A percentile compares a stretch with the other conserved stretches of the same genome.
Conservation (phyloP, 2,113 vertebrate genomes). For the Larimichthys polyactis region DNA sequence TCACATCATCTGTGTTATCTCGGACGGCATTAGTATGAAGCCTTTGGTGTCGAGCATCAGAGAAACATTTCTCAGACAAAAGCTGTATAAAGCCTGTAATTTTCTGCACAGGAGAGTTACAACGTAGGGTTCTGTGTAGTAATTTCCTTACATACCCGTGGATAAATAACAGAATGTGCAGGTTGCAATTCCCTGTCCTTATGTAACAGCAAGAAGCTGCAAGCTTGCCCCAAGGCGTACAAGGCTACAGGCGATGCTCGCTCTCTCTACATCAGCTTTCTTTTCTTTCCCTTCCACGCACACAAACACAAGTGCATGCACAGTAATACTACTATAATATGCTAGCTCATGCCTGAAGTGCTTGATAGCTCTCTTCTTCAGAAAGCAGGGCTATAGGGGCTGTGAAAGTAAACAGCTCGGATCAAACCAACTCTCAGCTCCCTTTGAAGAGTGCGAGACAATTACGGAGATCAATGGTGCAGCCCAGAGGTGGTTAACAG, state of each 20-base stretch:
- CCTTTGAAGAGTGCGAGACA: conserved; percentile 80
- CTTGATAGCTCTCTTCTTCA: conserved; percentile 77
- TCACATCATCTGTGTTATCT: conserved; percentile 16
- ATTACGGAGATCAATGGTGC: conserved; percentile 81
- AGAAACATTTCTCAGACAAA: conserved; percentile 5
- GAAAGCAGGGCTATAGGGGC: conserved; percentile 69
- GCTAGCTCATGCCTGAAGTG: conserved; percentile 79
- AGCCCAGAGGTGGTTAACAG: conserved; percentile 80
- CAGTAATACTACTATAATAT: conserved; percentile 71
- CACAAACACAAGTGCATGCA: conserved; percentile 36
- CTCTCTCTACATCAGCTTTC: conserved; percentile 20
- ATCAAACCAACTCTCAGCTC: conserved; percentile 81
- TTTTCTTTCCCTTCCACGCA: conserved; percentile 22
- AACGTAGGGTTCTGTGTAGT: background rate
- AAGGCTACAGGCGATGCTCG: conserved; percentile 60
- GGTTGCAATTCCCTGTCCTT: conserved; percentile 49
- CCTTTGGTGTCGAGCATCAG: conserved; percentile 2
- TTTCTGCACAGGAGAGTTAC: conserved; percentile 13
- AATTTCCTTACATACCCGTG: conserved; percentile 15
- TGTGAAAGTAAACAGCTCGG: conserved; percentile 80
- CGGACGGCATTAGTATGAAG: background rate
- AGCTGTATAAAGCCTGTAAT: conserved; percentile 8
- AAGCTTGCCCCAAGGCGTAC: conserved; percentile 57
- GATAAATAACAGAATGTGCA: conserved; percentile 38
- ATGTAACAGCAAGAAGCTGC: conserved; percentile 60